phyloP scores from a whole-genome alignment of 2,797 vertebrate genomes.

The Falco peregrinus region DNA sequence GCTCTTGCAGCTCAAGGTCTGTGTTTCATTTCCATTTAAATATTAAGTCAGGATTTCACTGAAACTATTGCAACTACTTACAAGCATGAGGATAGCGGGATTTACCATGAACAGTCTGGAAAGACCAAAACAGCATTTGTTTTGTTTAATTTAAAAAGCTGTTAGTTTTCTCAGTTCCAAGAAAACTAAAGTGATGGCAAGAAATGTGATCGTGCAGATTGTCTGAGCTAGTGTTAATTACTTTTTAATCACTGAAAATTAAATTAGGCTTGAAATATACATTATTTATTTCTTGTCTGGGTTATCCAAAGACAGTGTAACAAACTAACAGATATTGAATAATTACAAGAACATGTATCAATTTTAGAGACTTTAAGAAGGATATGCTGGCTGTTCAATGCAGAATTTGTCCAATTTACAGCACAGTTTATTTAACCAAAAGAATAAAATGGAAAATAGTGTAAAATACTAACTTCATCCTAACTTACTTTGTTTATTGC shows the following conservation, averaged over 20 bases:
- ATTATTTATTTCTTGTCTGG: slow-evolving; percentile 25
- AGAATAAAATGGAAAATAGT: background rate
- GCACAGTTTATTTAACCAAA: background rate
- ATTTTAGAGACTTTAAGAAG: background rate
- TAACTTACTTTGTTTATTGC: background rate
- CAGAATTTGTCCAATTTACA: background rate
- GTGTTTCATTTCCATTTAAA: background rate
- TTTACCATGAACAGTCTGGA: background rate
- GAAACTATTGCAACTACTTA: background rate
- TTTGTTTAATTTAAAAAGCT: slow-evolving; percentile 60
- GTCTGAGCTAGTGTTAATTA: slow-evolving; percentile 57
- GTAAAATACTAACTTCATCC: background rate
- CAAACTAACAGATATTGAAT: slow-evolving; percentile 12
- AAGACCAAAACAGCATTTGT: slow-evolving; percentile 58
- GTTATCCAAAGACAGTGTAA: slow-evolving; percentile 14
- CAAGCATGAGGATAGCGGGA: background rate
- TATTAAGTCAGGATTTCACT: background rate
- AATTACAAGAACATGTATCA: background rate
- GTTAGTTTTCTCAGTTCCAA: slow-evolving; percentile 57
- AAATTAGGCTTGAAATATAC: slow-evolving; percentile 51
- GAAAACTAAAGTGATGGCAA: slow-evolving; percentile 46
- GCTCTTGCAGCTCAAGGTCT: background rate
- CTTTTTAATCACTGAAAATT: slow-evolving; percentile 58
- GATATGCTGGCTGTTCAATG: background rate
- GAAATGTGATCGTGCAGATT: slow-evolving; percentile 47